Evolutionary conservation across 2,113 vertebrate genomes (phyloP), one percentile per base, ranked within the genome.

Genomic region (Sinocyclocheilus grahami): DNA sequence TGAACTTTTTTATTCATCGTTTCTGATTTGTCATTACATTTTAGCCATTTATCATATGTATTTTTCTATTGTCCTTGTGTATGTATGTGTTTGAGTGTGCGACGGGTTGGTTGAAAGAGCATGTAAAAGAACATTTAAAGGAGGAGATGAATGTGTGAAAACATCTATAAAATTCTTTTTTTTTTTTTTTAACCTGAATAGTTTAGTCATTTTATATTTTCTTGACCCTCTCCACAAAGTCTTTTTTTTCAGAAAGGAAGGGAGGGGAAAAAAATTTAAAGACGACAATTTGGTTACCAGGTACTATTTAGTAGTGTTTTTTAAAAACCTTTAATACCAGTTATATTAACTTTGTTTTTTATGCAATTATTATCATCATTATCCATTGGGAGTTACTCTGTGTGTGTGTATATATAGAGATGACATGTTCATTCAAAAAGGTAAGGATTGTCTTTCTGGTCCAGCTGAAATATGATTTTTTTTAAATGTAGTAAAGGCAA

Each of bases 11-110:
- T 89, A 90, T 94, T 92, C 90, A 89, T 93, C 88, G 88, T 90
- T 86, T 90, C 90, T 92, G 55, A 93, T 91, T 90, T 92, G 88
- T 92, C 85, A 82, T 92, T 89, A 90, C 84, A 90, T 92, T 93
- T 89, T 82, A 55, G 51, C 83, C 84, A 85, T 90, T 92, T 93
- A 92, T 92, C 87, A 93, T 94, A 91, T 92, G 92, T 94, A 94
- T 95, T 95, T 95, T 95, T 95, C 90, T 94, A 94, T 91, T 92
- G 91, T 93, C 87, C 90, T 92, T 93, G 91, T 91, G 92, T 91
- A 87, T 93, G 90, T 91, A 84, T 82, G 18, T 77, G 83, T 90
- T 87, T 53, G 85, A 89, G 89, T 92, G 90, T 89, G 77, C 83
- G 84, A 90, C 55, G 87, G 82, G 90, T 89, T 71, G 81, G 87